phyloP scores from a whole-genome alignment of 2,797 vertebrate species.

The Ataeniobius toweri region DNA sequence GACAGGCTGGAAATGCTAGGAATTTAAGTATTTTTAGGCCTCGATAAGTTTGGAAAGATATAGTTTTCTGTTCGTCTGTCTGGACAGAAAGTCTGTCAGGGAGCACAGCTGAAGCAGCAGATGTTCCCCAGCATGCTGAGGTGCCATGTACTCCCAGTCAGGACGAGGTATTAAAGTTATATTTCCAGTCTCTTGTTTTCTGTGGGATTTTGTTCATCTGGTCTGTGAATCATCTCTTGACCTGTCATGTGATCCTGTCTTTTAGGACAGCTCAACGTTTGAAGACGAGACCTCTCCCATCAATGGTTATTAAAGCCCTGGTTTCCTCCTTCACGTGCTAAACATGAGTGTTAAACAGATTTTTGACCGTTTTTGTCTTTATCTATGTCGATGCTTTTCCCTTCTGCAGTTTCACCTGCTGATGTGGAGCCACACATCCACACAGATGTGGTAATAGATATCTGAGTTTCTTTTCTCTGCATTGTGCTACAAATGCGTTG shows the following conservation, averaged over 20 bases:
- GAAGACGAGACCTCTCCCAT: neutral
- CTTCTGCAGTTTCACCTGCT: conserved; percentile 16
- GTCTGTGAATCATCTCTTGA: neutral
- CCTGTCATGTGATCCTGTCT: neutral
- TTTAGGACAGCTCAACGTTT: conserved; percentile 14
- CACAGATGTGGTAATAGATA: conserved; percentile 36
- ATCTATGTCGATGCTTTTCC: neutral
- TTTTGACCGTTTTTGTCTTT: neutral
- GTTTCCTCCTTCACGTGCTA: conserved; percentile 8
- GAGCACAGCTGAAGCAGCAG: neutral
- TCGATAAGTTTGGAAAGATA: neutral
- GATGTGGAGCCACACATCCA: conserved; percentile 5
- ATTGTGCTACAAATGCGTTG: neutral
- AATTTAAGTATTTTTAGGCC: too few species aligned
- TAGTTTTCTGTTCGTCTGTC: neutral
- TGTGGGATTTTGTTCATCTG: neutral
- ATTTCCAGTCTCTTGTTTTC: neutral
- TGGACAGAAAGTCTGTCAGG: conserved; percentile 15
- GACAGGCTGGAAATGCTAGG: neutral
- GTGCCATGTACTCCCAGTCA: accelerated
- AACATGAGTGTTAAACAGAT: neutral
- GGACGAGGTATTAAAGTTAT: conserved; percentile 13
- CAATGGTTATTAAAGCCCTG: neutral
- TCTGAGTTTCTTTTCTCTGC: neutral
- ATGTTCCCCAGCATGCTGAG: neutral